Base-by-base conservation (phyloP, 2,888 invertebrate genomes). In the Odontocerum albicorne region DNA sequence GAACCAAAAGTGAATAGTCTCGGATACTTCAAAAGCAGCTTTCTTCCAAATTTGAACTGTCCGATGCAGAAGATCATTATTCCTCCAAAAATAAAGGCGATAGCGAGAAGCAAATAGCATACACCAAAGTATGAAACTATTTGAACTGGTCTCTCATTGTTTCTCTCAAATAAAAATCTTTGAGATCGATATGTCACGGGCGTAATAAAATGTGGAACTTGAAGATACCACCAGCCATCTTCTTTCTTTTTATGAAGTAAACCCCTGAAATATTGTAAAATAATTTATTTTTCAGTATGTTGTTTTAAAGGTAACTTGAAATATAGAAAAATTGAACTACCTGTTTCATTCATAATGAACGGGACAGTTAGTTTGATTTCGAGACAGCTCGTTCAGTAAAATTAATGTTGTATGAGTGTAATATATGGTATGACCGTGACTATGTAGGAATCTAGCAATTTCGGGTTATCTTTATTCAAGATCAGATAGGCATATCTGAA, bases 141-240 rank as follows among this genome's bases (percentile, higher is more conserved):
- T 72, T 95, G 93, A 4, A 82, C 82, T 0, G 96, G 96, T 3
- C 92, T 81, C 62, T 82, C 75, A 49, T 86, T 81, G 1, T 84
- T 79, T 1, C 74, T 70, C 35, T 87, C 84, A 67, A 83, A 86
- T 13, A 92, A 79, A 67, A 81, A 82, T 45, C 90, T 81, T 70
- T 96, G 95, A 0, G 92, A 85, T 40, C 96, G 81, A 67, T 82
- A 74, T n/a, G 89, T 84, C 1, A 96, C 85, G 1, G 94, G 85
- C 56, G 84, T 81, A 75, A 96, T 96, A 6, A 92, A 77, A 20
- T 93, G 92, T 0, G 84, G 83, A 73, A 96, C 96, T 1, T 92
- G 87, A 1, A 90, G 62, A 64, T 86, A 87, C 81, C 87, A 92
- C 35, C 66, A 62, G 10, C 65, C 64, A 1, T 66, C 61, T 1